Conservation (phyloP, 2,797 vertebrate genomes). For the Sebastes matsubarae region DNA sequence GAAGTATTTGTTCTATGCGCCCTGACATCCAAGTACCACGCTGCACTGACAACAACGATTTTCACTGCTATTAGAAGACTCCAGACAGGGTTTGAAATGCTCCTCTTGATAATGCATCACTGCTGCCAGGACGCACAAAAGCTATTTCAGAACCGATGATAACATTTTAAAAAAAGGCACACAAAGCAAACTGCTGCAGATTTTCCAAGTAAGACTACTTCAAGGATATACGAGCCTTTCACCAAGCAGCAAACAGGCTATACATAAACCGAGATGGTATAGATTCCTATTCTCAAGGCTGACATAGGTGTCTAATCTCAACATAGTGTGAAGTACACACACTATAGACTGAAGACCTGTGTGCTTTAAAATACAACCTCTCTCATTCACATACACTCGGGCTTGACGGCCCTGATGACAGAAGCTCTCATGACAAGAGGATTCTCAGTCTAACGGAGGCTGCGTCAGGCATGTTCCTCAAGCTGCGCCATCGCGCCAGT, state of each 20-base stretch:
- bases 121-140: conserved; percentile 13
- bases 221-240: not conserved
- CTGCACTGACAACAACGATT: conserved; percentile 10
- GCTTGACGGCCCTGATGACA: not conserved
- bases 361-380: not conserved
- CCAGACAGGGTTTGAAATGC: conserved; percentile 18
- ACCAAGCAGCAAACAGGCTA: not conserved
- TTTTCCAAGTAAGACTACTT: not conserved
- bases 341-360: not conserved
- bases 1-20: conserved; percentile 7
- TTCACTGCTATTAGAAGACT: conserved; percentile 6
- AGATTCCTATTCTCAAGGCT: not conserved
- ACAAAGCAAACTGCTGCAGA: not conserved
- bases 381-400: not conserved
- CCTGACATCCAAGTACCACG: not conserved
- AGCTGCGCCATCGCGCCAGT: not conserved
- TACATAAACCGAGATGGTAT: not conserved
- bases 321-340: not conserved
- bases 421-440: conserved; percentile 2
- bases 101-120: conserved; percentile 14
- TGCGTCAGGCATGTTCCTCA: not conserved
- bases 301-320: not conserved
- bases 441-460: not conserved
- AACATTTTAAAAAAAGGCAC: not conserved
- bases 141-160: conserved; percentile 5